A percentile compares a stretch with the other conserved stretches of the same genome.
Evolutionary conservation across 2,113 vertebrate genomes (phyloP).

Genomic region (Athene noctua): DNA sequence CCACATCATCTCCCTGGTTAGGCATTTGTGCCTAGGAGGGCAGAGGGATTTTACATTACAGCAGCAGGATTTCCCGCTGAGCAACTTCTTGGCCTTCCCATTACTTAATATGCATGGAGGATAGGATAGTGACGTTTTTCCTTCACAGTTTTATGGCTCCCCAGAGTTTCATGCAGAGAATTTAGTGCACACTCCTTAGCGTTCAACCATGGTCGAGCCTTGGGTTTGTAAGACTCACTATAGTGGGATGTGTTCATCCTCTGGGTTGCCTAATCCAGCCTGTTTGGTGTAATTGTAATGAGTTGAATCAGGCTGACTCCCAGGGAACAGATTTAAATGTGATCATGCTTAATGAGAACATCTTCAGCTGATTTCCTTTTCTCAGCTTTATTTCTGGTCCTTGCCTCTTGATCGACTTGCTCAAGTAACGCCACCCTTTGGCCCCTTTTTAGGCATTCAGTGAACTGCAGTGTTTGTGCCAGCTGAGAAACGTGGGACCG

Average conservation of each 20-base stretch:
- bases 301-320: neutral
- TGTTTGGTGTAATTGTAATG: neutral
- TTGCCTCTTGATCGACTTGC: neutral
- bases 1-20: neutral
- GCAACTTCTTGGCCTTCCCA: neutral
- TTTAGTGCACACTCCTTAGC: neutral
- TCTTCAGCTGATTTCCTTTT: neutral
- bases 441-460: neutral
- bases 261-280: neutral
- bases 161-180: neutral
- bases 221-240: neutral
- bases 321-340: neutral
- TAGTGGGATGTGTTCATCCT: neutral
- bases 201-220: neutral
- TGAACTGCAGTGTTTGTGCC: neutral
- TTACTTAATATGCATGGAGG: neutral
- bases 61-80: neutral
- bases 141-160: neutral
- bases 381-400: neutral
- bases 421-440: neutral
- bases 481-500: neutral
- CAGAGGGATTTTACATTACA: neutral
- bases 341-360: neutral
- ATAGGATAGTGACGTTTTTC: neutral
- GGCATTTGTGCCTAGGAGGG: neutral